Conservation (phyloP, 2,888 invertebrate genomes). For the Drosophila mimica region DNA sequence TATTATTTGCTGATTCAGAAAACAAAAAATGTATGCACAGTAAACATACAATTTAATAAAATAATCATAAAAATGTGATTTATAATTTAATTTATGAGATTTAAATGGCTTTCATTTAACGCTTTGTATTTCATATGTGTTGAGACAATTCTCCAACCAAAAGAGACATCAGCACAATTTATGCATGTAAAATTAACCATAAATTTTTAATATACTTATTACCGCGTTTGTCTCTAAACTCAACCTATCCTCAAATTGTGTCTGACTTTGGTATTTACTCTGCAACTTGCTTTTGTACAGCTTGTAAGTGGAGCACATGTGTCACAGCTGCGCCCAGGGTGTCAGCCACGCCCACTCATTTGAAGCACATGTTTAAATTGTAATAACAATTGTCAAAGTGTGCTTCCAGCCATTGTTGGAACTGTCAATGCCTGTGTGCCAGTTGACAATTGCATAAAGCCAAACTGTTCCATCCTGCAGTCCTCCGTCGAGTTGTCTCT, state of each 20-base stretch:
- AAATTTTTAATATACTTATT: background rate
- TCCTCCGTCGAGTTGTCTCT: conserved; percentile 17
- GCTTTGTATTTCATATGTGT: background rate
- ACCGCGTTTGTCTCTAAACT: too few species aligned
- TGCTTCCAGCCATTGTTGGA: conserved; percentile 55
- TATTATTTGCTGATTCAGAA: background rate
- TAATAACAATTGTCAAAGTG: conserved; percentile 71
- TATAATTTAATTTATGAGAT: background rate
- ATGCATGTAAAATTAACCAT: background rate
- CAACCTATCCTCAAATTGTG: background rate
- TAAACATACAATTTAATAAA: background rate
- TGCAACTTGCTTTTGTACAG: background rate
- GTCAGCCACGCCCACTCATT: conserved; percentile 37
- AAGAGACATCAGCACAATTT: background rate
- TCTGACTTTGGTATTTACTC: background rate
- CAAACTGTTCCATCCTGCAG: conserved; percentile 16
- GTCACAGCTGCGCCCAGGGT: conserved; percentile 18
- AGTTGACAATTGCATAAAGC: conserved; percentile 66
- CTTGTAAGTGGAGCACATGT: conserved; percentile 8
- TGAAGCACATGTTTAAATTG: conserved; percentile 61
- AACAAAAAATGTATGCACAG: background rate
- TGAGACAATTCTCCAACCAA: background rate
- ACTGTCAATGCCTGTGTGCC: conserved; percentile 62
- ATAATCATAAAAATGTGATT: background rate
- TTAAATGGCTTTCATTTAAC: background rate